Percentiles rank a stretch among this genome's conserved stretches.
These are phyloP conservation scores for Maccullochella peelii DNA, from an alignment of 2,113 vertebrate species.

Conservation along the genomic window DNA sequence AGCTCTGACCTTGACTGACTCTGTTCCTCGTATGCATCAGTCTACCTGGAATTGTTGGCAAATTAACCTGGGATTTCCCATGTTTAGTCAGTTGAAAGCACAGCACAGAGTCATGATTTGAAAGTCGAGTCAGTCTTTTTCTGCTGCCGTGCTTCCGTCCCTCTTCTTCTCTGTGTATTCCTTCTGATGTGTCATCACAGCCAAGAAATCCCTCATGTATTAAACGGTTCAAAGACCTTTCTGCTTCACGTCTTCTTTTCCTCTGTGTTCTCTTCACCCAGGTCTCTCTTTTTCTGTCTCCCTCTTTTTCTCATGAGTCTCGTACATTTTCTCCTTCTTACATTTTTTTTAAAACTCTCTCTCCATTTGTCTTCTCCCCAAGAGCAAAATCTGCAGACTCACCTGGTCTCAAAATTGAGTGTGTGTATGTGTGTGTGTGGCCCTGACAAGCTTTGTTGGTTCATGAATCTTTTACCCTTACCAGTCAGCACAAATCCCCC, in stretches of 20 bases:
- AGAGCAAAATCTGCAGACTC: conserved; percentile 73
- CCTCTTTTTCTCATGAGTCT: conserved; percentile 1
- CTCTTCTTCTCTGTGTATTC: conserved; percentile 46
- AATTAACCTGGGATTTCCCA: conserved; percentile 49
- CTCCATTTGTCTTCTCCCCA: conserved; percentile 54
- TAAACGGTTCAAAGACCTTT: conserved; percentile 63
- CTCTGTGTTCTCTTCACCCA: conserved; percentile 33
- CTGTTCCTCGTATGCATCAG: conserved; percentile 6
- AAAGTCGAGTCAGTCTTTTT: conserved; percentile 55
- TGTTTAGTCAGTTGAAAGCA: conserved; percentile 38
- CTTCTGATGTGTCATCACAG: conserved; percentile 62
- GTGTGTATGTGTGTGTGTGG: conserved; percentile 42
- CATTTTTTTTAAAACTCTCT: conserved; percentile 42
- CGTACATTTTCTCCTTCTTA: conserved; percentile 22
- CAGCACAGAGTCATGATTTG: conserved; percentile 19
- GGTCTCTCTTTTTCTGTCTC: conserved; percentile 3
- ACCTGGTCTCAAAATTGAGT: conserved; percentile 63
- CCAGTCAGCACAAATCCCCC: conserved; percentile 75
- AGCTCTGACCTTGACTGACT: conserved; percentile 1
- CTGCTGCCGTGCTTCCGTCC: conserved; percentile 39
- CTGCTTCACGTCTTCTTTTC: conserved; percentile 50
- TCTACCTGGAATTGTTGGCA: not conserved
- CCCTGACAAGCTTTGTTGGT: conserved; percentile 76
- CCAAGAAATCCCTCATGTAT: conserved; percentile 60
- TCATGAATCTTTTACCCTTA: conserved; percentile 80